Base-by-base conservation (phyloP, 2,113 vertebrate species). In the Neogale vison region DNA sequence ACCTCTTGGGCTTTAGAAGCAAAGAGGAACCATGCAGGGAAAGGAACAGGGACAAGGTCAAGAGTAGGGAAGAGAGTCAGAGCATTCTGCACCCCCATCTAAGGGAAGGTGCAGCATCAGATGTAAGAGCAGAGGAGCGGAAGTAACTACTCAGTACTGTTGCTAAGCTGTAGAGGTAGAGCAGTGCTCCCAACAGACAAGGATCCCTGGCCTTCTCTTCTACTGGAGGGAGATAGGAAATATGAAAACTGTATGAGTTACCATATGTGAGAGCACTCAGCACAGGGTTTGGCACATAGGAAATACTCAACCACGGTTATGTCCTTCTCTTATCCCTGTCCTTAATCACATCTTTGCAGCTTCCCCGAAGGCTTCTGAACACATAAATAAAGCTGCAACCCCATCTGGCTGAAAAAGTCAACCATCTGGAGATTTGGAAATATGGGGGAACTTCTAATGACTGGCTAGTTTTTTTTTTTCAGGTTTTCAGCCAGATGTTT, bases 391-490 rank as follows among this genome's bases (percentile, higher is more conserved):
- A 90, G 90, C 97, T 97, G 93, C 95, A 97, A 94, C 80, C 94
- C 92, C 97, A 94, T 96, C 96, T 98, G 97, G 94, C 63, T 97
- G 92, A 92, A 90, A 87, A 95, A 93, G 90, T 82, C 87, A 93
- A 47, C 96, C 98, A 98, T 98, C 96, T 98, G 97, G 97, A 97
- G 97, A 95, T 82, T 77, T 95, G 93, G 85, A 98, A 98, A 97
- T 96, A 96, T 72, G 93, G 95, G 96, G 90, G 93, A 98, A 92
- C 94, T 88, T 97, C 94, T 97, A 97, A 98, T 97, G 88, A 90
- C 80, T 90, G 95, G 39, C 29, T 97, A 84, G 95, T 84, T 94
- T 80, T 84, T 96, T 90, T 90, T 52, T 74, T 61, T 14, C 88
- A 59, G 24, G 69, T 97, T 97, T 96, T 84, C 93, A 97, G 90